Percentiles rank a stretch among this genome's conserved stretches.
Evolutionary conservation across 2,888 invertebrate species (phyloP).

Genomic region (Drosophila kuntzei): DNA sequence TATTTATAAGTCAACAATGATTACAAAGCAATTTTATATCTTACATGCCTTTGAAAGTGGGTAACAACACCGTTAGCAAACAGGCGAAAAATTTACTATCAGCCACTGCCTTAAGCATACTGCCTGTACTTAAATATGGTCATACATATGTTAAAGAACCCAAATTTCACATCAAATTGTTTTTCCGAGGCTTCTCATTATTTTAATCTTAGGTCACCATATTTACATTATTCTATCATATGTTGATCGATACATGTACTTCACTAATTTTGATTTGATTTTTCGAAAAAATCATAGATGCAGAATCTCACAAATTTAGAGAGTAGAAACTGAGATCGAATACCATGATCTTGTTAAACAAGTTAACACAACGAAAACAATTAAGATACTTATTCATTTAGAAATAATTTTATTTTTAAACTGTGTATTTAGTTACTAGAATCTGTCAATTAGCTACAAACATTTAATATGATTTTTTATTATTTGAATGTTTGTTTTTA

Average conservation of each 20-base stretch:
- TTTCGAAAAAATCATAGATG: neutral
- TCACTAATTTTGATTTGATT: neutral
- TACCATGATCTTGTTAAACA: neutral
- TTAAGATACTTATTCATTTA: neutral
- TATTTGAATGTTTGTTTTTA: neutral
- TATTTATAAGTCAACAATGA: neutral
- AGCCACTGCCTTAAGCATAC: slow-evolving; percentile 14
- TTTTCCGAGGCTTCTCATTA: neutral
- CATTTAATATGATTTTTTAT: neutral
- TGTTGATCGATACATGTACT: neutral
- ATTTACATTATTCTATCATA: neutral
- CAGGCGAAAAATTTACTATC: neutral
- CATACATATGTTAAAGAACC: neutral
- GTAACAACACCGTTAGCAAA: neutral
- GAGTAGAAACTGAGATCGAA: neutral
- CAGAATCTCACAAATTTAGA: neutral
- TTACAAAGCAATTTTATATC: neutral
- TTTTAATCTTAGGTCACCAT: neutral
- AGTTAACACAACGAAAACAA: slow-evolving; percentile 4
- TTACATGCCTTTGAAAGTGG: neutral
- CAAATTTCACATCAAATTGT: neutral
- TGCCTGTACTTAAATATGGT: slow-evolving; percentile 3
- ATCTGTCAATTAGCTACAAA: slow-evolving; percentile 5
- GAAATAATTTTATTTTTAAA: neutral
- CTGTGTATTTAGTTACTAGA: neutral